Evolutionary conservation across 2,113 vertebrate genomes (phyloP), one percentile per base, ranked within the genome.

Genomic region (Ciconia maguari): DNA sequence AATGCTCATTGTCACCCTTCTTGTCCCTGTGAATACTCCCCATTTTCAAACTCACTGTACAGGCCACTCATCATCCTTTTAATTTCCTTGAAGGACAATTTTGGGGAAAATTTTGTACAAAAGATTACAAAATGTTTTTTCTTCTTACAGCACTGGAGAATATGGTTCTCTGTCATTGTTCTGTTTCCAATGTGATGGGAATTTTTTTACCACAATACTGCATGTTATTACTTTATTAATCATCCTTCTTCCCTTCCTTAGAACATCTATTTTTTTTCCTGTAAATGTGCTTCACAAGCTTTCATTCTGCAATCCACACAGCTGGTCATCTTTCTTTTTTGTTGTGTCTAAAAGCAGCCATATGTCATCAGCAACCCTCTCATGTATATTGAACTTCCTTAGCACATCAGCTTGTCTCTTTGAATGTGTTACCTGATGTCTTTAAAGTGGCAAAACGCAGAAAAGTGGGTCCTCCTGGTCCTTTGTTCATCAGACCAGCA

Each of bases 351-450:
- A 96, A 97, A 94, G 78, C 91, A 94, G 69, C 94, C 93, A 96
- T 96, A 97, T 97, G 97, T 95, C 91, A 95, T 91, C 89, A 94
- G 83, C 87, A 92, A 83, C 38, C 48, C 75, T 96, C 96, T 96
- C 85, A 91, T 92, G 92, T 94, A 94, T 93, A 95, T 71, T 96
- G 94, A 97, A 96, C 95, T 93, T 97, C 85, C 89, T 95, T 97
- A 96, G 84, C 89, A 96, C 94, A 96, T 96, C 81, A 94, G 62
- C 92, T 96, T 96, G 94, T 95, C 90, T 93, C 91, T 93, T 95
- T 83, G 38, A 95, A 96, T 96, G 88, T 95, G 91, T 90, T 96
- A 91, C 95, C 91, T 95, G 95, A 94, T 75, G 80, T 74, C 79
- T 89, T 86, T 91, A 87, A 93, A 91, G 54, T 81, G 78, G 78